phyloP scores from a whole-genome alignment of 2,113 vertebrate genomes.

The Sebastes fasciatus region DNA sequence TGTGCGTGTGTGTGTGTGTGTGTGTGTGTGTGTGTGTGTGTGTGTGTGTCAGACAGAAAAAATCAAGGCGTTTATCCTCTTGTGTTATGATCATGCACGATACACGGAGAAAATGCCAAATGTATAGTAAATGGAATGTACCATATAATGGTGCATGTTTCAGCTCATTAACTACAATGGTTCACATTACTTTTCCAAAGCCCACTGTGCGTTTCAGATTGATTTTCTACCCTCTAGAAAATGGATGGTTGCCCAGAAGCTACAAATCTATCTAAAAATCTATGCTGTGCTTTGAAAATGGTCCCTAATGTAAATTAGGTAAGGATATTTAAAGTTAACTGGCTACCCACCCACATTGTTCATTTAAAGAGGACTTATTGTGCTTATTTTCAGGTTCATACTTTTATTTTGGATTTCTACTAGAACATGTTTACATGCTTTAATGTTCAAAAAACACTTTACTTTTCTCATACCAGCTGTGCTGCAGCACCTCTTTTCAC shows the following conservation, averaged over 20 bases:
- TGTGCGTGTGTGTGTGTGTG: background rate
- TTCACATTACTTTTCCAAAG: background rate
- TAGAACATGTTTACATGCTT: too few relatives aligned
- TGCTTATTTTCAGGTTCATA: too few relatives aligned
- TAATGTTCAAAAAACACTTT: too few relatives aligned
- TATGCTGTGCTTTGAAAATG: background rate
- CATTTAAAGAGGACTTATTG: background rate
- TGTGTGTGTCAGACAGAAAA: background rate
- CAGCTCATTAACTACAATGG: slow-evolving; percentile 1
- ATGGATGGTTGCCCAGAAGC: background rate
- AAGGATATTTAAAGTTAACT: background rate
- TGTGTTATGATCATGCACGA: background rate
- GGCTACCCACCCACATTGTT: background rate
- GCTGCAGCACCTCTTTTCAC: too few relatives aligned
- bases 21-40: background rate
- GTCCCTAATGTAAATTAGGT: background rate
- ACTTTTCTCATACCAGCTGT: too few relatives aligned
- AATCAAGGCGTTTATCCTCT: too few relatives aligned
- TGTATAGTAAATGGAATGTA: background rate
- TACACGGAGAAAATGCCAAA: background rate
- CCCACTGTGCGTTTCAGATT: background rate
- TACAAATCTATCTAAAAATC: background rate
- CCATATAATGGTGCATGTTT: background rate
- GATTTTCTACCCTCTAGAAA: slow-evolving; percentile 11
- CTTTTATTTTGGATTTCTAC: too few relatives aligned